Percentiles rank a stretch among this genome's conserved stretches.
phyloP scores from a whole-genome alignment of 2,888 invertebrate species.

The Scaeva pyrastri region DNA sequence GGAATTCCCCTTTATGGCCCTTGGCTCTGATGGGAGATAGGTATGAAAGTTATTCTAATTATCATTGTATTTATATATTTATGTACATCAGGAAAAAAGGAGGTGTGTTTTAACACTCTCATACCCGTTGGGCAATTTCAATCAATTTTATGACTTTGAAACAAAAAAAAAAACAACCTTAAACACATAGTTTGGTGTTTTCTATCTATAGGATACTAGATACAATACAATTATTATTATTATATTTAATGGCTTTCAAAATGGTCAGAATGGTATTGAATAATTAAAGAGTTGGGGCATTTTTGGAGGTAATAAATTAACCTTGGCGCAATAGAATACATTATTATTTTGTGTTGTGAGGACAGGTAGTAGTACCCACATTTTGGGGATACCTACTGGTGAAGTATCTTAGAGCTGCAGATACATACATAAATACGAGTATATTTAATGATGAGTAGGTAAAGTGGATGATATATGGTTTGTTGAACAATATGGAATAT shows the following conservation, averaged over 20 bases:
- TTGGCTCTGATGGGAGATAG: background rate
- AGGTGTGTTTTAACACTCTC: slow-evolving; percentile 2
- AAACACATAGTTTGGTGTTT: background rate
- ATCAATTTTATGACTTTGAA: slow-evolving; percentile 3
- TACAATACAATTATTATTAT: no score
- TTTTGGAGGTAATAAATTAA: slow-evolving; percentile 66
- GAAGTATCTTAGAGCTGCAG: slow-evolving; percentile 42
- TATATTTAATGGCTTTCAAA: slow-evolving; percentile 67
- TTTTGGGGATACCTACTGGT: slow-evolving; percentile 59
- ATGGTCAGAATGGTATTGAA: slow-evolving; percentile 48
- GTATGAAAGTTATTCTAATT: slow-evolving; percentile 17
- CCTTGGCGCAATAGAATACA: slow-evolving; percentile 46
- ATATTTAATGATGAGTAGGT: slow-evolving; percentile 54
- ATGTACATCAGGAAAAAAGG: background rate
- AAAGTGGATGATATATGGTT: slow-evolving; percentile 65
- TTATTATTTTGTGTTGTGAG: slow-evolving; percentile 58
- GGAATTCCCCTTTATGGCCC: slow-evolving; percentile 4
- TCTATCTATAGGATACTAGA: background rate
- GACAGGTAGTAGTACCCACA: slow-evolving; percentile 58
- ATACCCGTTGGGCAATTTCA: slow-evolving; percentile 14
- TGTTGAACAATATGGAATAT: slow-evolving; percentile 53
- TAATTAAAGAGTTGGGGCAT: slow-evolving; percentile 49
- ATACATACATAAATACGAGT: background rate
- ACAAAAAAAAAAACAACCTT: background rate
- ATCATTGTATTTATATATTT: background rate